Evolutionary conservation across 92 coral and sea anemone species (phyloP), one percentile per base, ranked within the genome.

Genomic region (Paramuricea clavata): DNA sequence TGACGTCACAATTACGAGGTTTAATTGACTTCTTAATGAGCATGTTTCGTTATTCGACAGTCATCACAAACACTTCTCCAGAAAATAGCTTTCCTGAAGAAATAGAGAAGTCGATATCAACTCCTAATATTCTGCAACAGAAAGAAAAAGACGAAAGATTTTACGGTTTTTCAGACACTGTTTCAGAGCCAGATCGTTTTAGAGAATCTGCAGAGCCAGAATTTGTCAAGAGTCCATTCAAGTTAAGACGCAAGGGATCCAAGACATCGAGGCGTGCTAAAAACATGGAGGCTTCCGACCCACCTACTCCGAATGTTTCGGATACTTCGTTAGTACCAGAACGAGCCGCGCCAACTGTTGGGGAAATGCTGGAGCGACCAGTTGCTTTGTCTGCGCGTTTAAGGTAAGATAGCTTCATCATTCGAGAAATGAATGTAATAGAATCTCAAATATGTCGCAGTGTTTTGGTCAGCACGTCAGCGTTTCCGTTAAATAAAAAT

Each of bases 381-480:
- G 73, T 79, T 31, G 72, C 84, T 34, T 41, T 79, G 49, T 79
- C 84, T 21, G 71, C 84, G 17, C 73, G 84, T 19, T 39, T 79
- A 57, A 79, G 84, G 84, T 79, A 21, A n/a, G n/a, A n/a, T n/a
- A n/a, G n/a, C n/a, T n/a, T 19, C 19, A 22, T 25, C 43, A 13
- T 69, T 41, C 10, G 76, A 69, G 2, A 5, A 7, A 1, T 32
- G 31, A 3, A 62, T 7, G 3, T 13, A 65, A 65, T 22, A n/a
- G 30, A 65, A 13, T 19, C 34, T 5, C 2, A 65, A n/a, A 65
- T 65, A 65, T 65, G 3, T 21, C 5, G 17, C 23, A 1, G 10
- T 26, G 56, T 72, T 36, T 12, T 72, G 42, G 42, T 36, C 8
- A 36, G n/a, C n/a, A 36, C 8, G 3, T 3, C 3, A 36, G 4